Conservation (phyloP, 1,140 invertebrate species). For the Sinonovacula constricta region DNA sequence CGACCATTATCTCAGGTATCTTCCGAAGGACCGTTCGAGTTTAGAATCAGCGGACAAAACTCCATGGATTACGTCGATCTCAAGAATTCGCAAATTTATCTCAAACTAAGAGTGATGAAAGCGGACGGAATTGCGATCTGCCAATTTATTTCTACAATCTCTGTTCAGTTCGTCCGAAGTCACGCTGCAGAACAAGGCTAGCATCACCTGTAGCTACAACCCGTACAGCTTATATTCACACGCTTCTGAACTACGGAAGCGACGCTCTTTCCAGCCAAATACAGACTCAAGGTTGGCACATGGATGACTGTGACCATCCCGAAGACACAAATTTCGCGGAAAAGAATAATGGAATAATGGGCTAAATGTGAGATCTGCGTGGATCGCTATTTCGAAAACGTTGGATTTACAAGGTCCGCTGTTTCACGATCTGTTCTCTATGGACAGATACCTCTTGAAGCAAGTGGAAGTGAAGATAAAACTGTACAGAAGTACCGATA, state of each 20-base stretch:
- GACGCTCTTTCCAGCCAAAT: neutral
- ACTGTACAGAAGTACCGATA: neutral
- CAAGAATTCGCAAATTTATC: conserved; percentile 10
- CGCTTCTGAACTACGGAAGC: neutral
- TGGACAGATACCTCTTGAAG: neutral
- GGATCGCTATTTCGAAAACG: neutral
- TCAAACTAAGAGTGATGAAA: conserved; percentile 35
- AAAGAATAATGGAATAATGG: conserved; percentile 1
- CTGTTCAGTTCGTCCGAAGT: too few relatives aligned
- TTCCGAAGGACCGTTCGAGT: conserved; percentile 43
- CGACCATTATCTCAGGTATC: conserved; percentile 34
- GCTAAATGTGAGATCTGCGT: too few relatives aligned
- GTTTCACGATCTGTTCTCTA: conserved; percentile 11
- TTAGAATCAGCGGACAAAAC: conserved; percentile 32
- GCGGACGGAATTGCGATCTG: conserved; percentile 1
- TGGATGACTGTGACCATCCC: neutral
- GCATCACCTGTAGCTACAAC: conserved; percentile 7
- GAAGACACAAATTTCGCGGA: neutral
- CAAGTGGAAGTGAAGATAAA: conserved; percentile 22
- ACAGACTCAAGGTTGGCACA: neutral
- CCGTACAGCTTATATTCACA: conserved; percentile 10
- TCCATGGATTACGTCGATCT: conserved; percentile 25
- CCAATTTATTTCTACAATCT: too few relatives aligned
- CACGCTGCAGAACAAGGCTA: conserved; percentile 18
- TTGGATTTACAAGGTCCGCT: conserved; percentile 11